Evolutionary conservation across 92 coral and sea anemone genomes (phyloP).

Genomic region (Epizoanthus stellaris): DNA sequence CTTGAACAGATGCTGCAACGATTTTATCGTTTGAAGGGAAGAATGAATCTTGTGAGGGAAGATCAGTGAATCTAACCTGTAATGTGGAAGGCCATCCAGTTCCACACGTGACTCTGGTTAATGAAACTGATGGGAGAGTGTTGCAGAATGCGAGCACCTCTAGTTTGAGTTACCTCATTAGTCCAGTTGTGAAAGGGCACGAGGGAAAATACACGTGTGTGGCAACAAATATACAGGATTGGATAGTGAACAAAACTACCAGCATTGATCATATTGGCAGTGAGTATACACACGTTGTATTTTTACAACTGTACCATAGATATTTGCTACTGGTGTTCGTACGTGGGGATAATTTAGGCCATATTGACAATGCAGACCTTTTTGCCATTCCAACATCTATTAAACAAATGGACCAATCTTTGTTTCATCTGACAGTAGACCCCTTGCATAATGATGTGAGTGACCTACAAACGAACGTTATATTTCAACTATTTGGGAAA

Average conservation of each 20-base stretch:
- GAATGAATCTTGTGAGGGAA: background rate
- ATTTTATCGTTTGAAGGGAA: background rate
- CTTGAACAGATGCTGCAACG: no score
- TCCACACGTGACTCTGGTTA: background rate
- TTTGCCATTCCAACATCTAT: no score
- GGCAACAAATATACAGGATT: background rate
- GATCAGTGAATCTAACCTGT: background rate
- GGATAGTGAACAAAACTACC: background rate
- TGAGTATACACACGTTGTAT: background rate
- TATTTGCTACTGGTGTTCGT: no score
- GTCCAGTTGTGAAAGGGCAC: background rate
- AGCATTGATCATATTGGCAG: background rate
- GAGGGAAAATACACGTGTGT: background rate
- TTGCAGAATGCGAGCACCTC: background rate
- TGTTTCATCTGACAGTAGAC: no score
- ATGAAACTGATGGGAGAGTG: constrained; percentile 2
- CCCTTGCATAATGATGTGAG: no score
- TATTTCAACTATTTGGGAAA: no score
- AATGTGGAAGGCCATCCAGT: background rate
- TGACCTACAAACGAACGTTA: no score
- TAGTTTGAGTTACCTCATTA: background rate
- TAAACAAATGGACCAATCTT: no score
- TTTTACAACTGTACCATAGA: no score
- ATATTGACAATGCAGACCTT: no score
- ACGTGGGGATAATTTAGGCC: no score